Percentiles rank a stretch among this genome's conserved stretches.
Conservation (phyloP, 2,888 invertebrate species). For the Cerceris rybyensis region DNA sequence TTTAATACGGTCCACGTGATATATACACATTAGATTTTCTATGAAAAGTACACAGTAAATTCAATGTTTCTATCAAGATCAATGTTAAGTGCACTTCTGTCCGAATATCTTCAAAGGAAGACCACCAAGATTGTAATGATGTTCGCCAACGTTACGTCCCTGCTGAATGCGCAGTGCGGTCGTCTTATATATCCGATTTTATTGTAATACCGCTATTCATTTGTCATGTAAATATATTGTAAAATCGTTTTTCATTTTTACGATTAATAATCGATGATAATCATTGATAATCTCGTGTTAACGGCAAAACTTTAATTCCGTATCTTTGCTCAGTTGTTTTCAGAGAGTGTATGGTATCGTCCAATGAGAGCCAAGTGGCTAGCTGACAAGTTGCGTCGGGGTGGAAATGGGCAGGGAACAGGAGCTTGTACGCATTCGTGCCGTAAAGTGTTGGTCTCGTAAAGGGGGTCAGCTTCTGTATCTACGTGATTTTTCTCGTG, state of each 20-base stretch:
- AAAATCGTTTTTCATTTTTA: conserved; percentile 39
- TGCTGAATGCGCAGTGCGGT: conserved; percentile 60
- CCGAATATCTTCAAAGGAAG: conserved; percentile 24
- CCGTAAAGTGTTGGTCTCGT: conserved; percentile 56
- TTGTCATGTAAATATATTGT: conserved; percentile 19
- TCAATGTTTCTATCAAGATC: conserved; percentile 15
- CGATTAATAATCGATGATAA: background rate
- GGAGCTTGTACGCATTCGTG: conserved; percentile 63
- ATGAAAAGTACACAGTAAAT: conserved; percentile 20
- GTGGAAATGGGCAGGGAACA: conserved; percentile 66
- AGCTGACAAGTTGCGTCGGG: conserved; percentile 62
- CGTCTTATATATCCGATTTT: conserved; percentile 21
- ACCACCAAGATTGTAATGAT: conserved; percentile 10
- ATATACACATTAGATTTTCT: conserved; percentile 16
- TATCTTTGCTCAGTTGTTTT: conserved; percentile 53
- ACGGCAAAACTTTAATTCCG: conserved; percentile 31
- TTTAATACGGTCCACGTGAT: conserved; percentile 2
- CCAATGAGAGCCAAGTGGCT: conserved; percentile 62
- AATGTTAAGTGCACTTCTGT: conserved; percentile 20
- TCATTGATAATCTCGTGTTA: conserved; percentile 4
- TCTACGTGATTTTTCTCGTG: conserved; percentile 37
- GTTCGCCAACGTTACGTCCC: conserved; percentile 45
- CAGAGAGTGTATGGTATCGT: conserved; percentile 47
- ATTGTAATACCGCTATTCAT: conserved; percentile 31
- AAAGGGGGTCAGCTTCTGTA: conserved; percentile 57